A percentile compares a stretch with the other conserved stretches of the same genome.
phyloP scores from a whole-genome alignment of 2,113 vertebrate genomes.

The Falco punctatus region DNA sequence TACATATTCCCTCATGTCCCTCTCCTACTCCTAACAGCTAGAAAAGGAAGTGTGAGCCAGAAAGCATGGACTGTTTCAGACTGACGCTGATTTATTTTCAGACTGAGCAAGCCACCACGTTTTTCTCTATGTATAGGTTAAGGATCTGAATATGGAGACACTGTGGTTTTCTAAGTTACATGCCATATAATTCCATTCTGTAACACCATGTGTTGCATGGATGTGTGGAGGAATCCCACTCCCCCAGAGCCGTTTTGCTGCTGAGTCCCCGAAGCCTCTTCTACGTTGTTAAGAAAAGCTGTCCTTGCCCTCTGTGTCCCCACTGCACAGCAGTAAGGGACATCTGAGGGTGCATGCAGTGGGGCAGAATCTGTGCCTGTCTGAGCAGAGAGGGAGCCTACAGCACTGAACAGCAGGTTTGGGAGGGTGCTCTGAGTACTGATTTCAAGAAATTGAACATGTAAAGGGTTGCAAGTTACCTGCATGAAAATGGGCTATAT shows the following conservation, averaged over 20 bases:
- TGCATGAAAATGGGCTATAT: not conserved
- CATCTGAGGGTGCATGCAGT: not conserved
- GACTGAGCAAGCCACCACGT: not conserved
- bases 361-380: fast-evolving
- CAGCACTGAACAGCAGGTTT: not conserved
- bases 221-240: not conserved
- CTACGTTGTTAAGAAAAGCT: fast-evolving
- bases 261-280: not conserved
- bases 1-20: not conserved
- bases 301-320: not conserved
- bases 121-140: not conserved
- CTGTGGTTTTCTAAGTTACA: fast-evolving
- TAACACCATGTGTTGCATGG: not conserved
- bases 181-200: not conserved
- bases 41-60: not conserved
- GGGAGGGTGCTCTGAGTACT: not conserved
- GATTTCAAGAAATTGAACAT: not conserved
- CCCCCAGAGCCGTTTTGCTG: not conserved
- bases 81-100: not conserved
- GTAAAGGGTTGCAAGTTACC: not conserved
- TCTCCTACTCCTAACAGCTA: not conserved
- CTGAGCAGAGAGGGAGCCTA: not conserved
- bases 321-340: not conserved
- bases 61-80: not conserved
- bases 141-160: not conserved